phyloP scores from a whole-genome alignment of 2,113 vertebrate genomes.

The Herpailurus yagouaroundi region DNA sequence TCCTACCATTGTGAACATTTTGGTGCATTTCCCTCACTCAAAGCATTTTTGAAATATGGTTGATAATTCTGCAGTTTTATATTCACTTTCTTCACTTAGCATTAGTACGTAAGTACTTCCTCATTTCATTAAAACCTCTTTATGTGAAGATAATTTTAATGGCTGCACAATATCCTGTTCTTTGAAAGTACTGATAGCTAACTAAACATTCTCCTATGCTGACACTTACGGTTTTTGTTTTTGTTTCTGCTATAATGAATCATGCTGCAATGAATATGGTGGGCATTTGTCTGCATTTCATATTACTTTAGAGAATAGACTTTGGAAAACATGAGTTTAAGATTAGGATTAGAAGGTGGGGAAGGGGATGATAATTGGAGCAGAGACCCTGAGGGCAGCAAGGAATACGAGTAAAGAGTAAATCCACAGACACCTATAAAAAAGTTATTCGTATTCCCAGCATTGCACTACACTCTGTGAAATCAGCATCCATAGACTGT shows the following conservation, averaged over 20 bases:
- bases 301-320: neutral
- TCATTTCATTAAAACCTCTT: slow-evolving; percentile 29
- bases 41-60: slow-evolving; percentile 4
- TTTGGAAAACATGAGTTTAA: slow-evolving; percentile 17
- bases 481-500: neutral
- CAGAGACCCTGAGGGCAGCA: neutral
- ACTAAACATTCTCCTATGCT: neutral
- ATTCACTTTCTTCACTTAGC: neutral
- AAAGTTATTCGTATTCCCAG: neutral
- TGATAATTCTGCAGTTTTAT: neutral
- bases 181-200: slow-evolving; percentile 32
- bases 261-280: neutral
- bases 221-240: neutral
- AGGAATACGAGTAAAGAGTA: neutral
- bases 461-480: neutral
- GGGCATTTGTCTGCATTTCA: neutral
- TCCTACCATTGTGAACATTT: neutral
- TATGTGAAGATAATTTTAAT: slow-evolving; percentile 14
- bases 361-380: neutral
- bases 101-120: neutral
- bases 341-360: neutral
- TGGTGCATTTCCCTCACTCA: neutral
- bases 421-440: neutral
- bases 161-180: neutral
- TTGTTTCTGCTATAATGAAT: neutral